Conservation (phyloP, 2,113 vertebrate genomes). For the Tychaedon coryphoeus region DNA sequence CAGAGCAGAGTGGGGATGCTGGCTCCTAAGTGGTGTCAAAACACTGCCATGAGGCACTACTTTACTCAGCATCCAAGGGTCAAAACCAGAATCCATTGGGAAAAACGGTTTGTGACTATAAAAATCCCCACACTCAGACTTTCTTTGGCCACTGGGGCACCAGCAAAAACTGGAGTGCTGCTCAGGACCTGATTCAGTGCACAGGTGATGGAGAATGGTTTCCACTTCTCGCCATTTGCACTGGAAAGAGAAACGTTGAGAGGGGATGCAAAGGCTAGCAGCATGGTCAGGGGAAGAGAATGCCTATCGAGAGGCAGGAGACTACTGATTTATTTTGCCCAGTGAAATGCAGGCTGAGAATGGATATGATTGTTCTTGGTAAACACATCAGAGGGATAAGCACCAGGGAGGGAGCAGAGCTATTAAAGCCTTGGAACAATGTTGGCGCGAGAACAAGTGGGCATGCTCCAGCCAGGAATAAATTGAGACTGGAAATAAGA, state of each 20-base stretch:
- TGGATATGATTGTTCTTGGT: constrained; percentile 55
- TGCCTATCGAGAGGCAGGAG: neutral
- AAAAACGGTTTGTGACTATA: neutral
- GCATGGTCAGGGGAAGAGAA: neutral
- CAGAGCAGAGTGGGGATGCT: neutral
- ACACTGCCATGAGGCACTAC: neutral
- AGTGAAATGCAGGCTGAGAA: constrained; percentile 40
- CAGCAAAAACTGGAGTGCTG: neutral
- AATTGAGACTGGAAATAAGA: constrained; percentile 62
- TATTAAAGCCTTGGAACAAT: constrained; percentile 63
- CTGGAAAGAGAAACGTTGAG: neutral
- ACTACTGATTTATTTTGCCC: constrained; percentile 41
- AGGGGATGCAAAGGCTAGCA: neutral
- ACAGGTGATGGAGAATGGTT: neutral
- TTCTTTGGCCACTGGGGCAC: neutral
- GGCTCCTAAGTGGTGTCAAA: neutral
- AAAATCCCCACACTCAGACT: neutral
- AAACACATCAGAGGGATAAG: constrained; percentile 59
- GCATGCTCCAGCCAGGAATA: constrained; percentile 54
- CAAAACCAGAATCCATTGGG: neutral
- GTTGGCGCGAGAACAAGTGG: constrained; percentile 55
- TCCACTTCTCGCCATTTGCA: neutral
- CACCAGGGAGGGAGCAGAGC: constrained; percentile 54
- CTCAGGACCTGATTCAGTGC: neutral
- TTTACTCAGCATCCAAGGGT: neutral